These are phyloP conservation scores for Caenorhabditis sulstoni DNA, from an alignment of 2,888 invertebrate genomes.

Conservation along the genomic window DNA sequence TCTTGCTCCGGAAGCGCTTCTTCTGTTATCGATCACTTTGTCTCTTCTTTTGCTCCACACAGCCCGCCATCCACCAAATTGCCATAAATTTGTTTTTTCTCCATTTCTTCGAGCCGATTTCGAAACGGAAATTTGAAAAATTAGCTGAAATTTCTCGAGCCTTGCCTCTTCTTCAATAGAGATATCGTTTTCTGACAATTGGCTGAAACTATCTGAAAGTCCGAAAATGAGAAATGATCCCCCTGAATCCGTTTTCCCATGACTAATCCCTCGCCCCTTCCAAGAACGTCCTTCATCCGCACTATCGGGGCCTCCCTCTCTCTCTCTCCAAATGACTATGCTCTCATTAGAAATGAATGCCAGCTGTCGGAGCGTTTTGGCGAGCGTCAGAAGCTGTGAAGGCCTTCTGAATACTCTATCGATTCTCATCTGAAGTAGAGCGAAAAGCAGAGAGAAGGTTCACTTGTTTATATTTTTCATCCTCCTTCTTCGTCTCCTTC, in stretches of 20 bases:
- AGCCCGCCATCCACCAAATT: background rate
- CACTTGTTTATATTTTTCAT: background rate
- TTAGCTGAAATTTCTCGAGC: background rate
- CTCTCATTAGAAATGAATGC: conserved; percentile 54
- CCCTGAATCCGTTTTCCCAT: background rate
- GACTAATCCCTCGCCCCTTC: conserved; percentile 33
- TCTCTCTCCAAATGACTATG: background rate
- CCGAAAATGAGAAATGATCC: background rate
- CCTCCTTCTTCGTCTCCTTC: background rate
- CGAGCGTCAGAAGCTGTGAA: background rate
- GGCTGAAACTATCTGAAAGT: background rate
- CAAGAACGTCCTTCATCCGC: conserved; percentile 5
- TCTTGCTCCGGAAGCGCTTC: conserved; percentile 3
- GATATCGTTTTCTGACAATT: background rate
- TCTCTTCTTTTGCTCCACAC: background rate
- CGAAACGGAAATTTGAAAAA: background rate
- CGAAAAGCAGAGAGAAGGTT: background rate
- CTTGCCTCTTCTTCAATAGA: no score
- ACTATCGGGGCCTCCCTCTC: background rate
- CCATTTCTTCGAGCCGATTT: background rate
- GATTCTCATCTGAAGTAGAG: conserved; percentile 11
- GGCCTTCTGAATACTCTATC: conserved; percentile 9
- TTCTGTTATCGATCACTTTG: conserved; percentile 11
- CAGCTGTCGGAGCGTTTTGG: conserved; percentile 20
- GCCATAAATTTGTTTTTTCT: conserved; percentile 2